Conservation (phyloP, 1,140 invertebrate genomes). For the Heliconius hermathena region DNA sequence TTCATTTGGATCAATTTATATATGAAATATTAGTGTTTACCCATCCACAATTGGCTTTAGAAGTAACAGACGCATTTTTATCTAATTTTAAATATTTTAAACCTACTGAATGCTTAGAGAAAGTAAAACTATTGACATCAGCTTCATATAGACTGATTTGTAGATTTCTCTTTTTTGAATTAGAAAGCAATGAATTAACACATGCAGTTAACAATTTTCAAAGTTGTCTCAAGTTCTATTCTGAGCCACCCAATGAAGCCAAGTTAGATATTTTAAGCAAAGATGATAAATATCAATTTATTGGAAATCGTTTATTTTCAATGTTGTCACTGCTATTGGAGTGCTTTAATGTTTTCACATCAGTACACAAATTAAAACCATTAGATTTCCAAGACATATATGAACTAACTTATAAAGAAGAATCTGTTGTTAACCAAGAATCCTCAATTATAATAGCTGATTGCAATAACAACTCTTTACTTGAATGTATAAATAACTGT, state of each 20-base stretch:
- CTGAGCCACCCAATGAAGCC: conserved; percentile 58
- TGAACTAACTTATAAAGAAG: conserved; percentile 55
- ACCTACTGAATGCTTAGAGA: conserved; percentile 54
- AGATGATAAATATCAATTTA: conserved; percentile 63
- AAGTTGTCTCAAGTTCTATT: conserved; percentile 60
- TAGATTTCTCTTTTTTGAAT: conserved; percentile 57
- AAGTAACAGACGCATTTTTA: conserved; percentile 58
- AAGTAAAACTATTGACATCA: conserved; percentile 51
- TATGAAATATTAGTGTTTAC: conserved; percentile 62
- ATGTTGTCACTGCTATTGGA: conserved; percentile 51
- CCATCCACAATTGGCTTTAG: conserved; percentile 54
- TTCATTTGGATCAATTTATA: conserved; percentile 64
- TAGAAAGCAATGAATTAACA: conserved; percentile 45
- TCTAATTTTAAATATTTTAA: conserved; percentile 64
- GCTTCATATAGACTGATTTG: conserved; percentile 60
- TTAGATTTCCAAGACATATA: conserved; percentile 51
- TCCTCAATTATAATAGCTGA: conserved; percentile 41
- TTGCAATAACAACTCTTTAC: conserved; percentile 45
- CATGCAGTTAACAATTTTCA: conserved; percentile 55
- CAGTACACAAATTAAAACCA: conserved; percentile 44
- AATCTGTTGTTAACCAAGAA: conserved; percentile 36
- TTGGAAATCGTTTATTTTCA: conserved; percentile 54
- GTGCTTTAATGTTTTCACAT: conserved; percentile 51
- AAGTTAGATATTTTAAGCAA: conserved; percentile 53
- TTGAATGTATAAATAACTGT: conserved; percentile 56